Conservation (phyloP, 1,140 invertebrate species). For the Saccostrea echinata region DNA sequence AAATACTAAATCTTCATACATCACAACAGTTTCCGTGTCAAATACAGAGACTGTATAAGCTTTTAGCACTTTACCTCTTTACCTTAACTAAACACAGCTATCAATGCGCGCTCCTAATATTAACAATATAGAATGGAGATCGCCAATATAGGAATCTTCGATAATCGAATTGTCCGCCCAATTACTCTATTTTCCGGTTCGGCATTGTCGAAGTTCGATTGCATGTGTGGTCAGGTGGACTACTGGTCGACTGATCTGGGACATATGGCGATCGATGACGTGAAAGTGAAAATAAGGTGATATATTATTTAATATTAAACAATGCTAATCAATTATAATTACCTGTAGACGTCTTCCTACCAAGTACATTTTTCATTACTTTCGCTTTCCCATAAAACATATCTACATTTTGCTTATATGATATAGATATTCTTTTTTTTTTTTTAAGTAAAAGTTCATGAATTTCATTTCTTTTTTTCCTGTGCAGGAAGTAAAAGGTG, state of each 20-base stretch:
- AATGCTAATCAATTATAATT: conserved; percentile 19
- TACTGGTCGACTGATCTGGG: not conserved
- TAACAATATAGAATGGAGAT: conserved; percentile 8
- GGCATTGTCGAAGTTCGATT: conserved; percentile 6
- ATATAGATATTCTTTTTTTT: not conserved
- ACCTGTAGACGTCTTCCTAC: not conserved
- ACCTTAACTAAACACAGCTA: conserved; percentile 21
- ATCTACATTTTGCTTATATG: not conserved
- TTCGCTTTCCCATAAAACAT: not conserved
- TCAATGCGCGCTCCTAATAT: conserved; percentile 22
- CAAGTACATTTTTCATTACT: not conserved
- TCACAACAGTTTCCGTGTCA: not conserved
- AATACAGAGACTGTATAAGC: not conserved
- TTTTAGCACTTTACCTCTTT: not conserved
- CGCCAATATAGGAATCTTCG: not conserved
- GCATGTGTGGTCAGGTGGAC: conserved; percentile 2
- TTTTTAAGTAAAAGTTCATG: too few species aligned
- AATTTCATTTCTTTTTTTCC: not conserved
- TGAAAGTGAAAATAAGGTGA: not conserved
- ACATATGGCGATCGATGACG: not conserved
- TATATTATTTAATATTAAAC: conserved; percentile 21
- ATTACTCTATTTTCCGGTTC: conserved; percentile 29
- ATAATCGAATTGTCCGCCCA: conserved; percentile 34
- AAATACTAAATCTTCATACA: not conserved
- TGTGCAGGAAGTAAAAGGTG: not conserved